Conservation (phyloP, 2,888 invertebrate genomes). For the Argynnis bischoffii region DNA sequence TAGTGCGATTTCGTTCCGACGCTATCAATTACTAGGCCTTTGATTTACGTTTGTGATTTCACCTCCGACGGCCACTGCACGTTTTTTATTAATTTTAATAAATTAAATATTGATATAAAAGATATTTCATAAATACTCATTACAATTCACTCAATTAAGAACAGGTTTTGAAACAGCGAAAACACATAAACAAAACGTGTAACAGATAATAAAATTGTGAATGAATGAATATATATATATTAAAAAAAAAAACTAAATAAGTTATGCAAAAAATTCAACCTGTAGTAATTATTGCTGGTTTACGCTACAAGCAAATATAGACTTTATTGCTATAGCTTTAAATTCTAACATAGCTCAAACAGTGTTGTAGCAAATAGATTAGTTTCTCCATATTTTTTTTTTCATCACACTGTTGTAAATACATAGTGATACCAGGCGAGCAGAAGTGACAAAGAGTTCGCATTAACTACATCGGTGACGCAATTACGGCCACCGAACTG, state of each 20-base stretch:
- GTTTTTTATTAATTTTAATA: not conserved
- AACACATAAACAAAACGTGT: constrained; percentile 24
- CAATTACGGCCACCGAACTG: constrained; percentile 30
- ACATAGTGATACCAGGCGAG: constrained; percentile 75
- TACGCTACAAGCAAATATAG: not conserved
- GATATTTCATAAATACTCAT: constrained; percentile 6
- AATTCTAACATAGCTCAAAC: not conserved
- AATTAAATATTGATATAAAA: not conserved
- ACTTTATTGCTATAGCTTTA: not conserved
- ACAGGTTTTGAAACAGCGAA: constrained; percentile 13
- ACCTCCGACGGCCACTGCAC: constrained; percentile 17
- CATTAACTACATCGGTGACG: constrained; percentile 41
- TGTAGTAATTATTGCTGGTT: too few species aligned
- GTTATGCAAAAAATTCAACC: not conserved
- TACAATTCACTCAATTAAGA: constrained; percentile 23
- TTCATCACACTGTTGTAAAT: constrained; percentile 73
- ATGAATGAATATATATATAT: constrained; percentile 35
- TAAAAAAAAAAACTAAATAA: constrained; percentile 6
- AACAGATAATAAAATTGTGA: constrained; percentile 53
- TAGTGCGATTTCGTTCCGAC: constrained; percentile 30
- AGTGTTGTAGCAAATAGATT: not conserved
- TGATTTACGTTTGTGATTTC: constrained; percentile 36
- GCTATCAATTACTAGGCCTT: constrained; percentile 35
- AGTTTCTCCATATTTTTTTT: constrained; percentile 56
- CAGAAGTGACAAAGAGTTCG: constrained; percentile 60